Evolutionary conservation across 2,888 invertebrate genomes (phyloP).

Genomic region (Chymomyza caudatula): DNA sequence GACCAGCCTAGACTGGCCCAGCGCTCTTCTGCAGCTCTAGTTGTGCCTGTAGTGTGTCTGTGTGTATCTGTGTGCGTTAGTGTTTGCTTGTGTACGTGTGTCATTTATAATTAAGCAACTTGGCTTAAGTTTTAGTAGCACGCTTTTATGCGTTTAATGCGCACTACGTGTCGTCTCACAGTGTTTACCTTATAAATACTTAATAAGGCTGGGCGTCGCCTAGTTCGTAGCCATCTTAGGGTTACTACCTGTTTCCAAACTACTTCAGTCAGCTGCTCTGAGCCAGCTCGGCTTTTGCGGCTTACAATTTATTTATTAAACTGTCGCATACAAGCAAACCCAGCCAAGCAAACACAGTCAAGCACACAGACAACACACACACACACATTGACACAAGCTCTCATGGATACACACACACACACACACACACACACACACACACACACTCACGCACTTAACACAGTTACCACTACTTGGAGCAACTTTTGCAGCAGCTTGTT

Average conservation of each 20-base stretch:
- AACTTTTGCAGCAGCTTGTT: slow-evolving; percentile 52
- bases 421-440: slow-evolving; percentile 22
- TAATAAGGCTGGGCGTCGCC: slow-evolving; percentile 49
- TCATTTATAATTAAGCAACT: slow-evolving; percentile 73
- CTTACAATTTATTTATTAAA: slow-evolving; percentile 71
- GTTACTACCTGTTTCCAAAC: slow-evolving; percentile 13
- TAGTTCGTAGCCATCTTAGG: slow-evolving; percentile 26
- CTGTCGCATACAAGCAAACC: slow-evolving; percentile 37
- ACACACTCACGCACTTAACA: slow-evolving; percentile 7
- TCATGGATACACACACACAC: slow-evolving; percentile 2
- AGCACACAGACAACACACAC: slow-evolving; percentile 13
- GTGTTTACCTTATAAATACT: slow-evolving; percentile 66
- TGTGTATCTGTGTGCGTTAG: too few species aligned
- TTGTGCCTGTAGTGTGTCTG: too few species aligned
- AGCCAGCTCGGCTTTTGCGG: slow-evolving; percentile 13
- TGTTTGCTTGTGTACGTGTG: slow-evolving; percentile 54
- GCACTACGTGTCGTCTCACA: slow-evolving; percentile 43
- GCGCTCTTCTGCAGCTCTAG: slow-evolving; percentile 11
- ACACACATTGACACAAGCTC: not conserved
- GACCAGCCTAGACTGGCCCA: not conserved
- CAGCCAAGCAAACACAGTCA: slow-evolving; percentile 4
- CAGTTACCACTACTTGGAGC: slow-evolving; percentile 6
- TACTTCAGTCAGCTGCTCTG: not conserved
- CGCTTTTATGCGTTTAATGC: slow-evolving; percentile 63
- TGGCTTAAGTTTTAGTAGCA: slow-evolving; percentile 57